Conservation (phyloP, 1,140 invertebrate genomes). For the Antheraea pernyi region DNA sequence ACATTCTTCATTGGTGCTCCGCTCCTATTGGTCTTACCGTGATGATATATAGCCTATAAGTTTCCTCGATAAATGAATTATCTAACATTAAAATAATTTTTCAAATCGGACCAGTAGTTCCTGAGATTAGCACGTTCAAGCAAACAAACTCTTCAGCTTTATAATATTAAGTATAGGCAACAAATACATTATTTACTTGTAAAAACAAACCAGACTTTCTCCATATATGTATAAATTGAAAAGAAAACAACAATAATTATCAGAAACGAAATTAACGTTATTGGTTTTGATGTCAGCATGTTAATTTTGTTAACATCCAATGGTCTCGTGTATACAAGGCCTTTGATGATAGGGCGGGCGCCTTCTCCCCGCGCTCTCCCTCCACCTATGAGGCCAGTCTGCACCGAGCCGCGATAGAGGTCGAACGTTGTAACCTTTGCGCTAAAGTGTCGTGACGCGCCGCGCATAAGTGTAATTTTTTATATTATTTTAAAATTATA, state of each 20-base stretch:
- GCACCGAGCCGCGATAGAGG: conserved; percentile 16
- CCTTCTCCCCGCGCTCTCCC: conserved; percentile 10
- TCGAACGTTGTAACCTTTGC: conserved; percentile 9
- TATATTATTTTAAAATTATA: not conserved
- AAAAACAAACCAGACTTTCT: not conserved
- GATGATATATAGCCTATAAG: no score
- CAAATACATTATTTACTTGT: no score
- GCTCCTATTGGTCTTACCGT: no score
- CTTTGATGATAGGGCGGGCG: conserved; percentile 19
- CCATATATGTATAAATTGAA: not conserved
- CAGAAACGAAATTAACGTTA: conserved; percentile 2
- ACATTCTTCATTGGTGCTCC: no score
- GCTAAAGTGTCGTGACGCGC: not conserved
- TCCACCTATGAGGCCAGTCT: conserved; percentile 16
- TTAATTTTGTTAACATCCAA: conserved; percentile 11
- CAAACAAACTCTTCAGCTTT: no score
- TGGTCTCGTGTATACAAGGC: conserved; percentile 19
- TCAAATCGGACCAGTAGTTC: no score
- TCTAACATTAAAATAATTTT: no score
- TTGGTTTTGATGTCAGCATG: conserved; percentile 6
- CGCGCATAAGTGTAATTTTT: conserved; percentile 15
- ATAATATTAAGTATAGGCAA: no score
- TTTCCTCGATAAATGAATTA: no score
- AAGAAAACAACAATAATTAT: not conserved
- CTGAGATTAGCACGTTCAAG: no score